These are phyloP conservation scores for Aromia moschata DNA, from an alignment of 2,888 invertebrate species.

Conservation along the genomic window DNA sequence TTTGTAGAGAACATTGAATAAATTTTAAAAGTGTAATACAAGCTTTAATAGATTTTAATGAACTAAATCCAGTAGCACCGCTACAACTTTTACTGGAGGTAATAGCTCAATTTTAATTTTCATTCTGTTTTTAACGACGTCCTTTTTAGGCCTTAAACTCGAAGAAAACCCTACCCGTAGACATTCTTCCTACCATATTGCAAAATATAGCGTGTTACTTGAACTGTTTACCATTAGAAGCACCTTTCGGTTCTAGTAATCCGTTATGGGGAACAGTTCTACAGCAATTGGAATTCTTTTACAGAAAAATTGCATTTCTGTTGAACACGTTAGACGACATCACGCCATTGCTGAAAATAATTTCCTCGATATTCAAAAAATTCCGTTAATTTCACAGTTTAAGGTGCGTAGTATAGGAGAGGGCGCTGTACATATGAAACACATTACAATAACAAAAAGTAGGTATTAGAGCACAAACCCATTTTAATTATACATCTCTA, in stretches of 20 bases:
- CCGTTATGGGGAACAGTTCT: constrained; percentile 83
- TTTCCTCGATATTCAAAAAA: constrained; percentile 81
- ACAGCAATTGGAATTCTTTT: constrained; percentile 85
- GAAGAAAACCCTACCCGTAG: constrained; percentile 77
- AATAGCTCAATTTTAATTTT: constrained; percentile 32
- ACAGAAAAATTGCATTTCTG: constrained; percentile 78
- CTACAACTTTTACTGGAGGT: constrained; percentile 90
- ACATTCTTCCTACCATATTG: constrained; percentile 79
- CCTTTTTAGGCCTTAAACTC: constrained; percentile 73
- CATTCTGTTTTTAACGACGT: background rate
- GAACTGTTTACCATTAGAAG: constrained; percentile 88
- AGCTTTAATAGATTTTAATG: constrained; percentile 94
- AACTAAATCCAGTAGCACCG: constrained; percentile 93
- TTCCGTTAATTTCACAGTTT: constrained; percentile 83
- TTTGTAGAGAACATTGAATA: constrained; percentile 72
- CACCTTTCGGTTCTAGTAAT: constrained; percentile 73
- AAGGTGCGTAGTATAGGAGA: no score
- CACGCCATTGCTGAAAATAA: constrained; percentile 76
- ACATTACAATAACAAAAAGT: no score
- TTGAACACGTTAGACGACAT: constrained; percentile 76
- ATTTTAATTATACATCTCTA: no score
- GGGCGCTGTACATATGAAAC: no score
- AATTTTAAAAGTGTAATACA: constrained; percentile 94
- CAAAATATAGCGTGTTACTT: constrained; percentile 94
- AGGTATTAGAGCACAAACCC: no score